phyloP scores from a whole-genome alignment of 2,113 vertebrate species.

The Protobothrops flavoviridis region DNA sequence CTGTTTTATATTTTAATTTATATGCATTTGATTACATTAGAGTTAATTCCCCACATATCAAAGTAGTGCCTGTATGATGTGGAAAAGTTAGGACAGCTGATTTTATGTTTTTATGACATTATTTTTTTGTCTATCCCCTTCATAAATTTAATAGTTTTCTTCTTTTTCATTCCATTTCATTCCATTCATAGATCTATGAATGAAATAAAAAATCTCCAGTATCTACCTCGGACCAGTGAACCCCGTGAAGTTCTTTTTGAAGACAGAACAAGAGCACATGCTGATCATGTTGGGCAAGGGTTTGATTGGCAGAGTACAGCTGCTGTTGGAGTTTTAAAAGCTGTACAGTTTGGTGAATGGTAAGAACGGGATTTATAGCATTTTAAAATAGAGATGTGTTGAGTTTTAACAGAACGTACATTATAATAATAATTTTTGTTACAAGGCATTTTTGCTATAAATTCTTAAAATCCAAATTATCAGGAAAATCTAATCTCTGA shows the following conservation, averaged over 20 bases:
- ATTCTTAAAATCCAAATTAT: neutral
- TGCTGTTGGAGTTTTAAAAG: constrained; percentile 95
- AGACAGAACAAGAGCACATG: constrained; percentile 92
- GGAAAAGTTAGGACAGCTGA: neutral
- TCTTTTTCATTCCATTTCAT: fast-evolving
- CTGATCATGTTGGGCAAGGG: constrained; percentile 95
- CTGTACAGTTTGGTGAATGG: constrained; percentile 95
- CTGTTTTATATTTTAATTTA: neutral
- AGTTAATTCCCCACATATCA: fast-evolving
- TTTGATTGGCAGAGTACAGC: constrained; percentile 99
- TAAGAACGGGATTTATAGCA: constrained; percentile 54
- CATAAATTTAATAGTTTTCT: neutral
- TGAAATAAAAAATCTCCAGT: constrained; percentile 96
- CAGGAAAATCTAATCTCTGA: neutral
- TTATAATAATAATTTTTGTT: neutral
- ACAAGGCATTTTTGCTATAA: neutral
- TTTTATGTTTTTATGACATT: neutral
- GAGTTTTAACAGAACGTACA: neutral
- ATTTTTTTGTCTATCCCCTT: neutral
- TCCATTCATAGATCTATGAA: constrained; percentile 86
- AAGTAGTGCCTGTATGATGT: neutral
- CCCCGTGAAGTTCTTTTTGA: constrained; percentile 96
- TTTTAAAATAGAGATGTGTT: neutral
- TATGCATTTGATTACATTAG: neutral
- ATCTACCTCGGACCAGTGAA: constrained; percentile 92